Conservation (phyloP, 2,888 invertebrate species). For the Macrosiphum euphorbiae region DNA sequence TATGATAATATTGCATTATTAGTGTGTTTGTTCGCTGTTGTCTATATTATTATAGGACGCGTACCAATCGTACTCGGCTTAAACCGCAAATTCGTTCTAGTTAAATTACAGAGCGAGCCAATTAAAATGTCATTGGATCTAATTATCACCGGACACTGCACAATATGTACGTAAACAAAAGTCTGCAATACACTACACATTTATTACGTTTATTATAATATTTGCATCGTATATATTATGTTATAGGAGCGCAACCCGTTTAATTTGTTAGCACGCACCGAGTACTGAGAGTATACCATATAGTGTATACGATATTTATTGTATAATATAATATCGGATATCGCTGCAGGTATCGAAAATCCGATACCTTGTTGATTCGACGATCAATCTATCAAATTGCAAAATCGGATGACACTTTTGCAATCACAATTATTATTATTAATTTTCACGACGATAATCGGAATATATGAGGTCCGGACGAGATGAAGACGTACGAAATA, state of each 20-base stretch:
- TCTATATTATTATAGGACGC: neutral
- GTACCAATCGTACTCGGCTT: neutral
- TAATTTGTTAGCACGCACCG: neutral
- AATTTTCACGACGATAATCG: neutral
- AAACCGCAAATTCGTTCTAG: neutral
- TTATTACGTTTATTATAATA: neutral
- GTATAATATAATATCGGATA: neutral
- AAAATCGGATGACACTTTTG: neutral
- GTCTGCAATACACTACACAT: neutral
- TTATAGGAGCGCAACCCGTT: neutral
- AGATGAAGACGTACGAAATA: neutral
- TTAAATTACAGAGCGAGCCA: neutral
- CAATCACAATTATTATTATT: neutral
- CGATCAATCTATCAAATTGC: neutral
- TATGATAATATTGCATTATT: neutral
- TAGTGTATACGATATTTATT: too few species aligned
- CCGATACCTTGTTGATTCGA: neutral
- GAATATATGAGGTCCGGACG: neutral
- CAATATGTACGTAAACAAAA: neutral
- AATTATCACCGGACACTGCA: neutral
- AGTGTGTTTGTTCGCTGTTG: neutral
- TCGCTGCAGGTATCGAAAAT: neutral
- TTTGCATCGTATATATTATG: neutral
- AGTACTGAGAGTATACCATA: too few species aligned
- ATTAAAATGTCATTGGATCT: constrained; percentile 5